Conservation (phyloP, 2,888 invertebrate species). For the Ichneumon xanthorius region DNA sequence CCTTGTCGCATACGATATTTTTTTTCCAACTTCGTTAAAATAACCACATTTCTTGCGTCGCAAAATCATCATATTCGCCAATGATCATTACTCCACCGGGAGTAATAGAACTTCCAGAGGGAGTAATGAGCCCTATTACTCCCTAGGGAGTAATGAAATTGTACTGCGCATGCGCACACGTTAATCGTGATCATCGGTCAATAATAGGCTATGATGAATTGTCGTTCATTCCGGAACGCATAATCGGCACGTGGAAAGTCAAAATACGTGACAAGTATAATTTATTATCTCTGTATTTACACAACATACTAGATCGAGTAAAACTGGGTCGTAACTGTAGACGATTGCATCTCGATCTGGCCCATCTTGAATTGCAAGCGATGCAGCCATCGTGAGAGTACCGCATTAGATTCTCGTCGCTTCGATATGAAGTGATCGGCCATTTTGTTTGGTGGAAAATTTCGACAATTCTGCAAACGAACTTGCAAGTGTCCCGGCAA, state of each 20-base stretch:
- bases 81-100: too few species aligned
- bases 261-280: constrained; percentile 19
- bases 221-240: background rate
- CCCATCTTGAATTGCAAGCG: constrained; percentile 99
- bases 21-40: too few species aligned
- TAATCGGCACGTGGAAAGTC: background rate
- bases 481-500: constrained; percentile 95
- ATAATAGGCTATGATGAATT: too few species aligned
- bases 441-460: constrained; percentile 89
- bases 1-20: too few species aligned
- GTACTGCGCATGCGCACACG: too few species aligned
- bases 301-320: constrained; percentile 88
- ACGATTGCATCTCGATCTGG: constrained; percentile 97
- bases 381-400: constrained; percentile 93
- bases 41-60: too few species aligned
- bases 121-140: too few species aligned
- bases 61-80: too few species aligned
- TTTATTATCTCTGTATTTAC: constrained; percentile 62
- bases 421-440: constrained; percentile 85
- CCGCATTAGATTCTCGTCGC: constrained; percentile 85
- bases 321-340: constrained; percentile 96
- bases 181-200: too few species aligned
- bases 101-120: too few species aligned
- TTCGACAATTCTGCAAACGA: constrained; percentile 94
- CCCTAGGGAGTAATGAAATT: too few species aligned